Percentiles rank a stretch among this genome's conserved stretches.
Conservation (phyloP, 1,140 invertebrate species). For the Agrypnia vestita region DNA sequence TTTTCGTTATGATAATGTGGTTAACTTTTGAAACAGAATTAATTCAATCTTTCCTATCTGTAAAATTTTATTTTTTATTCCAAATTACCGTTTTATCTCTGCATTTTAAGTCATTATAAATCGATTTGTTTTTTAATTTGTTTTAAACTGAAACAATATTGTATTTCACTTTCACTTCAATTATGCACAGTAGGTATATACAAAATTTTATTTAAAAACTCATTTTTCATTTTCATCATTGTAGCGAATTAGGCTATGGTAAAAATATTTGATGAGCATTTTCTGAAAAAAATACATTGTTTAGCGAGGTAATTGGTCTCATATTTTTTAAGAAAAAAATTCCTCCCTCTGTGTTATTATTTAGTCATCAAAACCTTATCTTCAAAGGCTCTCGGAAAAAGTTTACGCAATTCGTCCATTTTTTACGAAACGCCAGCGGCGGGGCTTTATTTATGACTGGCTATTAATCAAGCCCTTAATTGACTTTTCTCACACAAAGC, state of each 20-base stretch:
- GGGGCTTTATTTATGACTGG: conserved; percentile 37
- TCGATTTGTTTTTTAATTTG: too few relatives aligned
- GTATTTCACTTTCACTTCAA: too few relatives aligned
- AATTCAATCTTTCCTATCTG: too few relatives aligned
- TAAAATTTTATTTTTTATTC: too few relatives aligned
- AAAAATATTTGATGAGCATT: conserved; percentile 14
- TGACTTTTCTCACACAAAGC: conserved; percentile 46
- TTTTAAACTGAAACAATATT: too few relatives aligned
- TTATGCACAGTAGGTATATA: too few relatives aligned
- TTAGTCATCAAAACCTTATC: conserved; percentile 47
- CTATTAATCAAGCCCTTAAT: conserved; percentile 47
- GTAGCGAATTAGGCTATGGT: not conserved
- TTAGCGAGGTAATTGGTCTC: conserved; percentile 32
- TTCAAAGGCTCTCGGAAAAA: conserved; percentile 46
- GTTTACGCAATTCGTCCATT: conserved; percentile 44
- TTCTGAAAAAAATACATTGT: conserved; percentile 29
- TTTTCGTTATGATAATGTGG: too few relatives aligned
- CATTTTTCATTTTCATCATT: not conserved
- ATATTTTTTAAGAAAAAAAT: conserved; percentile 36
- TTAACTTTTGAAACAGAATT: too few relatives aligned
- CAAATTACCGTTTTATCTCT: too few relatives aligned
- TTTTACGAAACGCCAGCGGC: conserved; percentile 35
- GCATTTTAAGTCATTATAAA: too few relatives aligned
- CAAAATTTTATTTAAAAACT: too few relatives aligned
- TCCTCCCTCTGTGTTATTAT: conserved; percentile 31